Evolutionary conservation across 2,888 invertebrate genomes (phyloP), one percentile per base, ranked within the genome.

Genomic region (Thereva unica): DNA sequence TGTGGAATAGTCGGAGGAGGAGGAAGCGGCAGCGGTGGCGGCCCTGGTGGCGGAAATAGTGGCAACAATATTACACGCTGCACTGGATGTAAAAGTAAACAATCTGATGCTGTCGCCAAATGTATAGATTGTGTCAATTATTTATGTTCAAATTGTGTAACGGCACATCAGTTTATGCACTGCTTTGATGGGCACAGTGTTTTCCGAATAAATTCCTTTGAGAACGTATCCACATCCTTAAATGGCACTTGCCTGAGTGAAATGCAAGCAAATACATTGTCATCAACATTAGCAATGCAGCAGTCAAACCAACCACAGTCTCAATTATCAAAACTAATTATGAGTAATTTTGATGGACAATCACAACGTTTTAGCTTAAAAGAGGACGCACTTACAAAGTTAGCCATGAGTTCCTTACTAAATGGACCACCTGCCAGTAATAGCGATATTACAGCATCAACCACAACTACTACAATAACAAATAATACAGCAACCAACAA

Each of bases 101-200:
- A 95, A 80, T 89, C 93, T 23, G 92, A 91, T 87, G 97, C 97
- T 55, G 93, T 96, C 67, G 96, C 96, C 70, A 92, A 94, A 79
- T 97, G 97, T 82, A 91, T 94, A 77, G 97, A 97, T 82, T 99
- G 98, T 83, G 92, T 93, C 77, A 95, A 95, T 80, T 94, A 92
- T 80, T 87, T 99, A 74, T 98, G 98, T 83, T 90, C 93, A 68
- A 95, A 96, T 81, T 98, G 98, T 87, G 95, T 95, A 76, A 96
- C 96, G 89, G 97, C 97, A 71, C 98, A 98, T 83, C 95, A 97
- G 83, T 96, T 93, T 81, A 97, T 98, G 97, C 96, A 97, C 82
- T 97, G 97, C 81, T 98, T 98, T 82, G 95, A 96, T 80, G 96
- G 95, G 71, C 97, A 97, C 82, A 89, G 95, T 67, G 95, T 97